Base-by-base conservation (phyloP, 2,888 invertebrate genomes). In the Patella depressa region DNA sequence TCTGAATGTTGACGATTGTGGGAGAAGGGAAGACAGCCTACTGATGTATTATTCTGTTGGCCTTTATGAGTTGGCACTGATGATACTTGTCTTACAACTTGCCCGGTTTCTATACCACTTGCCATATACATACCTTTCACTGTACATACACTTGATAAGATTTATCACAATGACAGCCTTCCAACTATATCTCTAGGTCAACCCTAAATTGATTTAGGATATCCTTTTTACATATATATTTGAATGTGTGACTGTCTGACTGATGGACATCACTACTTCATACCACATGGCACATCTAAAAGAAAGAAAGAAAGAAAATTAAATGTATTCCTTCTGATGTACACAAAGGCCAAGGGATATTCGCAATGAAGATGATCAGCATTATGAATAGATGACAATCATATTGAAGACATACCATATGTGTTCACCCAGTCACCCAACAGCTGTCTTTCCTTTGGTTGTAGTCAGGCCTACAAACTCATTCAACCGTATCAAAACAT, bases 1-100 rank as follows among this genome's bases (percentile, higher is more conserved):
- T 72, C 76, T 19, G 72, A 73, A 53, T 72, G 65, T 57, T 76
- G 76, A 53, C 78, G 45, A 59, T 70, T 76, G 45, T 79, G 78
- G 29, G 72, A 72, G 57, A 72, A 76, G 45, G 71, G 72, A 57
- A 76, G 72, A 70, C 76, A 76, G 24, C 73, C 73, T 3, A 73
- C 73, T 15, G 53, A 54, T 29, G 71, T 54, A n/a, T 65, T 65
- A 24, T 24, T 24, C 11, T 65, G 65, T 65, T 65, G 65, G 19
- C 34, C 71, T 59, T 76, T 76, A 59, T 57, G 53, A 17, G 29
- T 59, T 45, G 71, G 54, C 45, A 72, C 70, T 72, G 71, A 55
- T 72, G 71, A 55, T 76, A 71, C 76, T 14, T 55, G 72, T 19
- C 71, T 72, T 17, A 65, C 65, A 65, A 71, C 57, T 55, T 76